Evolutionary conservation across 2,888 invertebrate species (phyloP).

Genomic region (Copidosoma aretas): DNA sequence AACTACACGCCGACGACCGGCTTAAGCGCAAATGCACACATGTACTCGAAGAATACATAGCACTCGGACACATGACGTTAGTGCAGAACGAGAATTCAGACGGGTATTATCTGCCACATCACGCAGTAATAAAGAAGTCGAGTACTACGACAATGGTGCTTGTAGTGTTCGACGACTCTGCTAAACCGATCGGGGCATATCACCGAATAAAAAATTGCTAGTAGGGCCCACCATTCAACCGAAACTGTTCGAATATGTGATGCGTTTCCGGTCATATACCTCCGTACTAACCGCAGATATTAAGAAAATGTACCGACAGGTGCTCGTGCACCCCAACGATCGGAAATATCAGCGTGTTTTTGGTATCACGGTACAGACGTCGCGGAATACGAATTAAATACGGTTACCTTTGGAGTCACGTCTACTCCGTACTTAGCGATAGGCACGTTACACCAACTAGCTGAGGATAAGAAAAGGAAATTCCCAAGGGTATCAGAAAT

Average conservation of each 20-base stretch:
- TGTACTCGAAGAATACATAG: constrained; percentile 34
- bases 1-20: constrained; percentile 21
- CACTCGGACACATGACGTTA: constrained; percentile 36
- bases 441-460: constrained; percentile 14
- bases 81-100: background rate
- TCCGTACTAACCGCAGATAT: too few species aligned
- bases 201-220: constrained; percentile 45
- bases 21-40: constrained; percentile 24
- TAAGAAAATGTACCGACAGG: background rate
- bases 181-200: constrained; percentile 41
- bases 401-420: background rate
- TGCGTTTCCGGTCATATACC: too few species aligned
- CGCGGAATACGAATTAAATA: background rate
- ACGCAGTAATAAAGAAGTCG: constrained; percentile 43
- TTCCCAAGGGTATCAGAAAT: constrained; percentile 8
- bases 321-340: background rate
- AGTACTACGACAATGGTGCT: constrained; percentile 48
- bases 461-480: constrained; percentile 1
- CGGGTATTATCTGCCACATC: constrained; percentile 49
- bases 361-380: background rate
- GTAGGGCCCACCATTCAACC: constrained; percentile 46
- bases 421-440: constrained; percentile 6
- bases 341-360: constrained; percentile 13
- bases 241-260: constrained; percentile 23
- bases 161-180: constrained; percentile 52